Base-by-base conservation (phyloP, 2,113 vertebrate species). In the Xiphophorus hellerii region DNA sequence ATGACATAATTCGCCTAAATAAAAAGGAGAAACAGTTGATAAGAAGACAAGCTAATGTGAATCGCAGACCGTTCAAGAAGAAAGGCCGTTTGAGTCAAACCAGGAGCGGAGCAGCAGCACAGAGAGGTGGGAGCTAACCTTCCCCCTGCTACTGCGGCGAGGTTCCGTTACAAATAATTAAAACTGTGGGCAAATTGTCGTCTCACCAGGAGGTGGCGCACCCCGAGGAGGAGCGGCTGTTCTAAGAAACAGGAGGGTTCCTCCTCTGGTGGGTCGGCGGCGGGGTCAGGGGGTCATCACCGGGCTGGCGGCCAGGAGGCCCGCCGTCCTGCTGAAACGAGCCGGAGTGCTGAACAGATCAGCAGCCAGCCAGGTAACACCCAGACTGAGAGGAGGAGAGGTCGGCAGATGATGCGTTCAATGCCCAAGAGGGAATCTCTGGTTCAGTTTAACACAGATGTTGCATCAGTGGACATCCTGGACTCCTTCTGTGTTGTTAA, bases 1-100 rank as follows among this genome's bases (percentile, higher is more conserved):
- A 99, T 92, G 97, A 99, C 86, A 98, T 99, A 62, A 99, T 99
- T 89, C 96, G 96, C 73, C 78, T 99, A 89, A 99, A 98, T 89
- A 96, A 94, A 92, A 97, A 95, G 85, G 96, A 97, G 89, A 96
- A 95, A 75, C 95, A 96, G 81, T 92, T 94, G 22, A 95, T 87
- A 60, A 79, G 94, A 71, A 96, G 91, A 87, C 78, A 82, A 66
- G 81, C 77, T 29, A 64, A 25, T 0, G 71, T 73, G 39, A 92
- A 62, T 27, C 87, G 71, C 42, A 84, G 77, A 71, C 93, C 95
- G 2, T 91, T 94, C 67, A 85, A 93, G 72, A 96, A 94, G 77
- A 95, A 95, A 65, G 86, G 78, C 84, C 91, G 84, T 17, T 87
- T 96, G 61, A 87, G 89, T 20, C 96, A 96, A 78, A 95, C 87